Base-by-base conservation (phyloP, 2,888 invertebrate genomes). In the Quadroppia sp. region DNA sequence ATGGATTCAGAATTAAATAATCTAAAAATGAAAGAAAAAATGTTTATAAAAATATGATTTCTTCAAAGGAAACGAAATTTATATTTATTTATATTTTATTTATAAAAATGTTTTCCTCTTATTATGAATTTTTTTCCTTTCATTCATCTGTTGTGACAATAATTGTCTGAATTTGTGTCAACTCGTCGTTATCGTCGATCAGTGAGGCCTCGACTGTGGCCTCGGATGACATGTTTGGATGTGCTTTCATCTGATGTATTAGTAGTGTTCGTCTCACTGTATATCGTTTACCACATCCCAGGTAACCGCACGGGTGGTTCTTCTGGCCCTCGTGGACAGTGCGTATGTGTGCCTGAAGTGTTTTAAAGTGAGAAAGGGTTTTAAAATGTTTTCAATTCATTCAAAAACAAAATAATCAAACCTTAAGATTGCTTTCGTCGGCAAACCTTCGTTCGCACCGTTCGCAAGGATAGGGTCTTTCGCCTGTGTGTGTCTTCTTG, bases 361-460 rank as follows among this genome's bases (percentile, higher is more conserved):
- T 9, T n/a, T n/a, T n/a, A n/a, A n/a, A n/a, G n/a, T n/a, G n/a
- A n/a, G n/a, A n/a, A n/a, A 36, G 36, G 36, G 36, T 4, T 36
- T 36, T 36, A 36, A 36, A 7, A 36, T 36, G 48, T 4, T 48
- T 36, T 45, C 9, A 45, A 45, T 3, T 53, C 53, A 25, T 7
- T 23, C 13, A 53, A 23, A 1, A 7, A 36, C 4, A 7, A 9
- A 36, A 36, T 36, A 36, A 36, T 15, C 25, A 23, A 3, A 56
- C 56, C 32, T 64, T 64, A 36, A 64, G 36, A n/a, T 64, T 64
- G 64, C 64, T 64, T 64, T 64, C 64, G 30, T 64, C 64, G 36
- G 64, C 64, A 64, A 64, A 64, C 20, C 64, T 30, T 36, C 64
- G 64, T 64, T 64, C 64, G n/a, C 64, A 64, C 15, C 64, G 25